phyloP scores from a whole-genome alignment of 2,113 vertebrate genomes.

The Eidolon helvum region DNA sequence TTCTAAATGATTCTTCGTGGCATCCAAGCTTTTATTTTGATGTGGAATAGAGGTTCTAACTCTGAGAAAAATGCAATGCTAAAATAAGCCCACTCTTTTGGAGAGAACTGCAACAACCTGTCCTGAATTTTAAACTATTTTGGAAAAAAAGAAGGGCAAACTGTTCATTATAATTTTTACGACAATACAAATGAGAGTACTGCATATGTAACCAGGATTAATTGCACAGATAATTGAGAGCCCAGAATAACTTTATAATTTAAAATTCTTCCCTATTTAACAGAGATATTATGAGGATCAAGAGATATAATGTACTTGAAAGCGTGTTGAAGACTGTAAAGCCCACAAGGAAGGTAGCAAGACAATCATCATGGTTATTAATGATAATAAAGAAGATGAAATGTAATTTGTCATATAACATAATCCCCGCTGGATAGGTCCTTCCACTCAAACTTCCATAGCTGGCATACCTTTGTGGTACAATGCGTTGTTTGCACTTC shows the following conservation, averaged over 20 bases:
- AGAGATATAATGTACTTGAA: conserved; percentile 17
- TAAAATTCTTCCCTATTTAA: conserved; percentile 63
- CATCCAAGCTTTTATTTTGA: conserved; percentile 73
- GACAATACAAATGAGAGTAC: conserved; percentile 66
- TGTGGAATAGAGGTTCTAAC: conserved; percentile 57
- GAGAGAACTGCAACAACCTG: conserved; percentile 74
- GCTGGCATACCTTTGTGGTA: neutral
- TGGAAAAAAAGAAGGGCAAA: conserved; percentile 62
- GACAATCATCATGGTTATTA: neutral
- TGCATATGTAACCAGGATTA: conserved; percentile 72
- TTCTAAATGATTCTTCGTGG: conserved; percentile 64
- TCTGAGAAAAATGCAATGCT: conserved; percentile 62
- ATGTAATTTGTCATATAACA: neutral
- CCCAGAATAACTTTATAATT: conserved; percentile 73
- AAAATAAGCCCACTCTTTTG: conserved; percentile 73
- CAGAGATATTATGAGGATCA: conserved; percentile 57
- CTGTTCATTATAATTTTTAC: conserved; percentile 73
- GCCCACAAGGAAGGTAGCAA: neutral
- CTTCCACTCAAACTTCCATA: neutral
- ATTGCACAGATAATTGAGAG: conserved; percentile 75
- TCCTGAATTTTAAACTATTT: conserved; percentile 77
- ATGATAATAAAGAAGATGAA: conserved; percentile 5
- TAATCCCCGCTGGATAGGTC: neutral
- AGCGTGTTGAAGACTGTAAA: neutral
- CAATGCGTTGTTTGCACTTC: neutral